A percentile compares a stretch with the other conserved stretches of the same genome.
phyloP scores from a whole-genome alignment of 2,888 invertebrate genomes.

The Thereva unica region DNA sequence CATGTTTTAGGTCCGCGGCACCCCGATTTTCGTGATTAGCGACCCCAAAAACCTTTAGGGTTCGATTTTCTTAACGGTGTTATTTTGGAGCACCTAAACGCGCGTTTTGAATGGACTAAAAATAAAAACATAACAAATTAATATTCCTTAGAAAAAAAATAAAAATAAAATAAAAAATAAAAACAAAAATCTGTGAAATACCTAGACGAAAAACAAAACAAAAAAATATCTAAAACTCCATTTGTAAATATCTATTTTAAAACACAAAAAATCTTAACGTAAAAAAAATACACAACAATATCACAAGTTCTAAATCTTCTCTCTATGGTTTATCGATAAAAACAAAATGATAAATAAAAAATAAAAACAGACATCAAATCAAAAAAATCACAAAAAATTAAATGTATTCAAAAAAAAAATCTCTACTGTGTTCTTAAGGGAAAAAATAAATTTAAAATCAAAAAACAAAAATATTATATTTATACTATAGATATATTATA shows the following conservation, averaged over 20 bases:
- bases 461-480: slow-evolving; percentile 30
- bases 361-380: slow-evolving; percentile 27
- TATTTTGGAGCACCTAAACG: too few species aligned
- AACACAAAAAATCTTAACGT: not conserved
- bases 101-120: too few species aligned
- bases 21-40: too few species aligned
- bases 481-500: not conserved
- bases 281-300: slow-evolving; percentile 5
- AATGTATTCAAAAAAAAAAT: slow-evolving; percentile 30
- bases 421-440: slow-evolving; percentile 34
- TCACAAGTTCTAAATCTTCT: slow-evolving; percentile 25
- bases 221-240: slow-evolving; percentile 13
- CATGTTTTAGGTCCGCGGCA: too few species aligned
- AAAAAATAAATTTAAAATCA: slow-evolving; percentile 23
- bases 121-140: slow-evolving; percentile 9
- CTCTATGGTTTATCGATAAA: slow-evolving; percentile 1
- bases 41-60: too few species aligned
- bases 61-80: too few species aligned
- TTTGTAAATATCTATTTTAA: slow-evolving; percentile 21
- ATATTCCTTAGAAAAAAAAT: slow-evolving; percentile 6
- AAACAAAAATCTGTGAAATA: not conserved
- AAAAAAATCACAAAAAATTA: slow-evolving; percentile 18
- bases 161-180: not conserved
- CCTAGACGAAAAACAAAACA: not conserved
- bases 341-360: not conserved